These are phyloP conservation scores for Pseudocheirus occidentalis DNA, from an alignment of 2,797 vertebrate species.

Conservation along the genomic window DNA sequence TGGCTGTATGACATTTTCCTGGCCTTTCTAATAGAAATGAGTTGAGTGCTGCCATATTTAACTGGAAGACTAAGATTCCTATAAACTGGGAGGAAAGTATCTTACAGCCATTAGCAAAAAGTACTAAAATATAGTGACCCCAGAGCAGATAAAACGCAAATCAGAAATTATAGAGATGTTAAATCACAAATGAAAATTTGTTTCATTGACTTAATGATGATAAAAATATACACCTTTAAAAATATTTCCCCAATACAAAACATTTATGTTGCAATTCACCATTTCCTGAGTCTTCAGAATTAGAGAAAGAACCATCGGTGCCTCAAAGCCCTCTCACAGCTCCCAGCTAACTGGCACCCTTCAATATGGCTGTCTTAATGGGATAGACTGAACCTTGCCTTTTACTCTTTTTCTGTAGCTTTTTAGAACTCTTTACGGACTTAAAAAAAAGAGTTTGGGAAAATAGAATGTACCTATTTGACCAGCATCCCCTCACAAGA, in stretches of 20 bases:
- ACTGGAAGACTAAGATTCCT: not conserved
- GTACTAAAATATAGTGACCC: not conserved
- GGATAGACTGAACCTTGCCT: not conserved
- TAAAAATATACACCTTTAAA: not conserved
- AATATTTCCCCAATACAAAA: slow-evolving; percentile 1
- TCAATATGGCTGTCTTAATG: not conserved
- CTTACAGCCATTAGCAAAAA: not conserved
- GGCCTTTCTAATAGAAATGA: not conserved
- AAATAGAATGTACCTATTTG: slow-evolving; percentile 52
- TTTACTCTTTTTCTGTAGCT: not conserved
- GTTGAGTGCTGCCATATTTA: not conserved
- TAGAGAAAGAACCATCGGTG: not conserved
- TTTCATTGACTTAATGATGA: not conserved
- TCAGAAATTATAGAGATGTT: not conserved
- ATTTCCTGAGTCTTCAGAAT: not conserved
- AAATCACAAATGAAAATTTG: not conserved
- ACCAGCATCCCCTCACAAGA: not conserved
- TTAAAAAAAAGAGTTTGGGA: slow-evolving; percentile 49
- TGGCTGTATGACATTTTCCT: not conserved
- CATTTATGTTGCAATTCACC: not conserved
- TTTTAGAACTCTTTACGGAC: slow-evolving; percentile 11
- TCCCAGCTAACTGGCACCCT: not conserved
- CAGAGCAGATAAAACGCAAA: not conserved
- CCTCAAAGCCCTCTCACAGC: not conserved
- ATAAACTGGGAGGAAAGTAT: not conserved